phyloP scores from a whole-genome alignment of 2,888 invertebrate species.

The Cynaeus angustus region DNA sequence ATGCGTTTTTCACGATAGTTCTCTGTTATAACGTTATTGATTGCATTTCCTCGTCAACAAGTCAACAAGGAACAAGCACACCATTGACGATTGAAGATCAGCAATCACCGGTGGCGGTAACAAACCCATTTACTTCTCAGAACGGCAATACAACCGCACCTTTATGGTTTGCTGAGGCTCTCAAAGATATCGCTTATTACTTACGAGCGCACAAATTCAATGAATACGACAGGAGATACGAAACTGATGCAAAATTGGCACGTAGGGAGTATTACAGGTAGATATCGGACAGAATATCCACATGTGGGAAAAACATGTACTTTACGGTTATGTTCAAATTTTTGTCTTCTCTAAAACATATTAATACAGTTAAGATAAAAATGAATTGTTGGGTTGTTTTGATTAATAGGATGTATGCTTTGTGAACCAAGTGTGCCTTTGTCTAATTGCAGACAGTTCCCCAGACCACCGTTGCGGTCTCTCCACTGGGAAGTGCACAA shows the following conservation, averaged over 20 bases:
- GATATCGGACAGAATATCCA: not conserved
- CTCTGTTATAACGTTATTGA: conserved; percentile 14
- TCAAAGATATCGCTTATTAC: conserved; percentile 77
- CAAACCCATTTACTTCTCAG: conserved; percentile 21
- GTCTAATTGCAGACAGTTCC: conserved; percentile 68
- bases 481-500: conserved; percentile 78
- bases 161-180: conserved; percentile 70
- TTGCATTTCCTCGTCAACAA: conserved; percentile 24
- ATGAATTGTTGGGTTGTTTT: no score
- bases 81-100: conserved; percentile 20
- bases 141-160: conserved; percentile 25
- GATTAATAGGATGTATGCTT: no score
- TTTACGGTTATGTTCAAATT: no score
- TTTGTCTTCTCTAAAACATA: no score
- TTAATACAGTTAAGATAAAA: no score
- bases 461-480: conserved; percentile 74
- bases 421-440: no score
- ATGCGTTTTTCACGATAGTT: conserved; percentile 14
- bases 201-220: conserved; percentile 78
- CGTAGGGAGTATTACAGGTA: conserved; percentile 65
- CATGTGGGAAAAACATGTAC: no score
- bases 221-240: conserved; percentile 76
- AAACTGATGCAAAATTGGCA: conserved; percentile 57
- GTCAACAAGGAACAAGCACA: conserved; percentile 18
- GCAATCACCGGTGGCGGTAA: conserved; percentile 15